Conservation (phyloP, 2,888 invertebrate genomes). For the Amphipyra berbera region DNA sequence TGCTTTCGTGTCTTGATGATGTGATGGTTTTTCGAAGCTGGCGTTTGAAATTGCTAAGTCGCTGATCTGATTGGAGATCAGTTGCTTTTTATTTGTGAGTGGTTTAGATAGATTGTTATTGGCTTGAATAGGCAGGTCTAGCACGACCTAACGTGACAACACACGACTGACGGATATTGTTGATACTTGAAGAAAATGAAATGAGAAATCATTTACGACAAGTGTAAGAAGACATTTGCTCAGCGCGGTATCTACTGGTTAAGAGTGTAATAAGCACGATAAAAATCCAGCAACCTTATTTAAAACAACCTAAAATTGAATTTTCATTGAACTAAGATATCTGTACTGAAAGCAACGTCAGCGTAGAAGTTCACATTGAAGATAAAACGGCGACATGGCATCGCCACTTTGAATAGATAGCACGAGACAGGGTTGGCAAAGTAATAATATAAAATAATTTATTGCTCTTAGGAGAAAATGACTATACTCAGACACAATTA, state of each 20-base stretch:
- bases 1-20: conserved; percentile 27
- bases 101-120: too few species aligned
- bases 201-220: too few species aligned
- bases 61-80: conserved; percentile 16
- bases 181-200: too few species aligned
- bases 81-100: conserved; percentile 2
- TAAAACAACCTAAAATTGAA: conserved; percentile 40
- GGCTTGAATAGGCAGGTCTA: too few species aligned
- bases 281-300: not conserved
- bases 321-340: conserved; percentile 44
- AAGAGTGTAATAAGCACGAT: not conserved
- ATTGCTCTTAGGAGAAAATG: not conserved
- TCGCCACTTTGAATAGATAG: conserved; percentile 63
- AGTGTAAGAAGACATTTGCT: too few species aligned
- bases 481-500: too few species aligned
- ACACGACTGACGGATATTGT: too few species aligned
- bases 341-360: conserved; percentile 27
- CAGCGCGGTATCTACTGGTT: too few species aligned
- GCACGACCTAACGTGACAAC: too few species aligned
- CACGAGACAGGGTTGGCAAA: conserved; percentile 44
- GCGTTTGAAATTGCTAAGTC: conserved; percentile 25
- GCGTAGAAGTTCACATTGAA: conserved; percentile 49
- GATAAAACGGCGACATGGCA: conserved; percentile 56
- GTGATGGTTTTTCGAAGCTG: conserved; percentile 30
- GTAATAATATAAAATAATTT: not conserved